phyloP scores from a whole-genome alignment of 2,888 invertebrate species.

The Oxytorus armatus region DNA sequence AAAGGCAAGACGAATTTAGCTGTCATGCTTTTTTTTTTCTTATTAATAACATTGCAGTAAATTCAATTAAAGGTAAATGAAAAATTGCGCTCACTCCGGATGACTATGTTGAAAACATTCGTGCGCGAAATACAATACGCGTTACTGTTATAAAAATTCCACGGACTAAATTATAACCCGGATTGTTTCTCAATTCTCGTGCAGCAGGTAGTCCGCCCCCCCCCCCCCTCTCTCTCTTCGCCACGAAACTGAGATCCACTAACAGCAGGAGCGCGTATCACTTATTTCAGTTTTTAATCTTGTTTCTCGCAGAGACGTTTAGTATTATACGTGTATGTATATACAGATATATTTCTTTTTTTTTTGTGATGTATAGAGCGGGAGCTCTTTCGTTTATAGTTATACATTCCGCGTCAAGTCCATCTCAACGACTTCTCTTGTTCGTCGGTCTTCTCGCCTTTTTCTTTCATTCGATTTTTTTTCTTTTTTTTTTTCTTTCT shows the following conservation, averaged over 20 bases:
- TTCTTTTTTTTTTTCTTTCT: conserved; percentile 6
- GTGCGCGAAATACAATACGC: background rate
- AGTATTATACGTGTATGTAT: conserved; percentile 15
- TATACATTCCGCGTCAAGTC: conserved; percentile 59
- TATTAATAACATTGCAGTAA: no score
- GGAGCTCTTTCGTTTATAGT: conserved; percentile 46
- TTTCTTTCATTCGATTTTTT: conserved; percentile 41
- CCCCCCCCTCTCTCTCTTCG: no score
- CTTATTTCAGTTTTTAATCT: conserved; percentile 64
- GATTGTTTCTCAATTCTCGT: conserved; percentile 63
- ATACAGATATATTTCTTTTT: conserved; percentile 22
- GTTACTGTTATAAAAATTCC: conserved; percentile 45
- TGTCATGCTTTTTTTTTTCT: no score
- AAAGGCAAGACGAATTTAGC: no score
- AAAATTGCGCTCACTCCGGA: no score
- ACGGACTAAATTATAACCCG: conserved; percentile 62
- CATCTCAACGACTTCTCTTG: conserved; percentile 62
- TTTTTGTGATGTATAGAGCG: conserved; percentile 44
- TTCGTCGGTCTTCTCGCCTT: conserved; percentile 39
- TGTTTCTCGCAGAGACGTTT: conserved; percentile 49
- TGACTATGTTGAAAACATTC: background rate
- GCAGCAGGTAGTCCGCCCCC: conserved; percentile 54
- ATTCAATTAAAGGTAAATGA: no score
- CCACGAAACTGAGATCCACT: conserved; percentile 48
- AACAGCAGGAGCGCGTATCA: conserved; percentile 62